phyloP scores from a whole-genome alignment of 2,113 vertebrate genomes.

The Hylia prasina region DNA sequence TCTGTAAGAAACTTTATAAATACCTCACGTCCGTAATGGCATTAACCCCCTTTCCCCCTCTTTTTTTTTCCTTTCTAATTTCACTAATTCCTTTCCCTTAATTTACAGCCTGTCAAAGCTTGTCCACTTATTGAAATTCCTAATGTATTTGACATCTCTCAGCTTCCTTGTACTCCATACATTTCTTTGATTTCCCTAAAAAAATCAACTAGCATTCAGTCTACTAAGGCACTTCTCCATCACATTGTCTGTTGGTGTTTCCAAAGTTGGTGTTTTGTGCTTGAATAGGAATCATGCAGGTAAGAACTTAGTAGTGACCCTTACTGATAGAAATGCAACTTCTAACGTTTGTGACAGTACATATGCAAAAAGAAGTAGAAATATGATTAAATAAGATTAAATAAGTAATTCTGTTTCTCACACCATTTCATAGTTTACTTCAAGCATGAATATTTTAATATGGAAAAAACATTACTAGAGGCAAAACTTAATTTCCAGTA shows the following conservation, averaged over 20 bases:
- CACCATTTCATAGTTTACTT: neutral
- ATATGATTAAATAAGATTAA: neutral
- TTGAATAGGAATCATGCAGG: neutral
- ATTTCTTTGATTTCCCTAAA: neutral
- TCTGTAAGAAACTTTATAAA: neutral
- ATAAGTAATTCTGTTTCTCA: neutral
- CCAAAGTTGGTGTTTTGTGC: neutral
- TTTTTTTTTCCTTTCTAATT: neutral
- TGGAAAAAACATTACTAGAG: neutral
- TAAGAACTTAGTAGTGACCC: neutral
- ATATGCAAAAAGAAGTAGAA: neutral
- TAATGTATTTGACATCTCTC: neutral
- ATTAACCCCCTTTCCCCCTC: neutral
- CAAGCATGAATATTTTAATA: conserved; percentile 21
- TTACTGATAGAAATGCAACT: neutral
- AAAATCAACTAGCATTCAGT: neutral
- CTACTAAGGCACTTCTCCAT: neutral
- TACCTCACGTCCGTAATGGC: neutral
- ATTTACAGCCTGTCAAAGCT: neutral
- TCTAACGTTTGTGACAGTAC: neutral
- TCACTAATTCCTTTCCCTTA: neutral
- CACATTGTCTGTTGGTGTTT: neutral
- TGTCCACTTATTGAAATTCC: neutral
- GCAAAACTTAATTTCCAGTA: neutral
- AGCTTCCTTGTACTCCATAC: neutral